Conservation (phyloP, 2,797 vertebrate species). For the Heterohyrax brucei region DNA sequence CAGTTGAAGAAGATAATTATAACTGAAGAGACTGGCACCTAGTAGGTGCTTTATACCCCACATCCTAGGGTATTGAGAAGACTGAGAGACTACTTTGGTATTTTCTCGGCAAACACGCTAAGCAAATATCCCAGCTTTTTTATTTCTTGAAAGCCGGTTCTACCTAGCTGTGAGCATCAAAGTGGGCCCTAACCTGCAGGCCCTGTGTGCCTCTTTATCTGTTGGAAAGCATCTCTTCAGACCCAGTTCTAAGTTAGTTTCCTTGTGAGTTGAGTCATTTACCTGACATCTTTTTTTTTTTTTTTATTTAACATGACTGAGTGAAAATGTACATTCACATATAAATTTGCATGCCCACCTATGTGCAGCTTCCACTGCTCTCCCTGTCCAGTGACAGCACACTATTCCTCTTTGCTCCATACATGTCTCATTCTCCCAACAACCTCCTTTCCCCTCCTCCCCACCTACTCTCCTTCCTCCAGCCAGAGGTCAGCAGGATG, state of each 20-base stretch:
- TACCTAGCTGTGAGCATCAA: neutral
- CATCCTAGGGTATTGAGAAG: neutral
- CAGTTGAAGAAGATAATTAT: slow-evolving; percentile 41
- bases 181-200: neutral
- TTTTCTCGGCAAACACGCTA: slow-evolving; percentile 2
- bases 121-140: neutral
- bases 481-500: too few relatives aligned
- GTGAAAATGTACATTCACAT: too few relatives aligned
- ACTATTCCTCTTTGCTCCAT: too few relatives aligned
- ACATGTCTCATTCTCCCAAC: too few relatives aligned
- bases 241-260: neutral
- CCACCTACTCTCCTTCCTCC: too few relatives aligned
- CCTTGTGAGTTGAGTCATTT: slow-evolving; percentile 6
- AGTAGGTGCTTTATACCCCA: neutral
- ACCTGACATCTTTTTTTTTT: slow-evolving; percentile 1
- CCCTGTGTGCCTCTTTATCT: slow-evolving; percentile 40
- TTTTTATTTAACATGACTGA: too few relatives aligned
- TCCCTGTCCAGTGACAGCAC: too few relatives aligned
- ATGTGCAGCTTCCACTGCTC: too few relatives aligned
- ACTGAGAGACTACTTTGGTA: neutral
- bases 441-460: too few relatives aligned
- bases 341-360: too few relatives aligned
- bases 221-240: slow-evolving; percentile 1
- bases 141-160: slow-evolving; percentile 41
- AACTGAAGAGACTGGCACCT: neutral